Evolutionary conservation across 2,888 invertebrate genomes (phyloP).

Genomic region (Branchipolynoe longqiensis): DNA sequence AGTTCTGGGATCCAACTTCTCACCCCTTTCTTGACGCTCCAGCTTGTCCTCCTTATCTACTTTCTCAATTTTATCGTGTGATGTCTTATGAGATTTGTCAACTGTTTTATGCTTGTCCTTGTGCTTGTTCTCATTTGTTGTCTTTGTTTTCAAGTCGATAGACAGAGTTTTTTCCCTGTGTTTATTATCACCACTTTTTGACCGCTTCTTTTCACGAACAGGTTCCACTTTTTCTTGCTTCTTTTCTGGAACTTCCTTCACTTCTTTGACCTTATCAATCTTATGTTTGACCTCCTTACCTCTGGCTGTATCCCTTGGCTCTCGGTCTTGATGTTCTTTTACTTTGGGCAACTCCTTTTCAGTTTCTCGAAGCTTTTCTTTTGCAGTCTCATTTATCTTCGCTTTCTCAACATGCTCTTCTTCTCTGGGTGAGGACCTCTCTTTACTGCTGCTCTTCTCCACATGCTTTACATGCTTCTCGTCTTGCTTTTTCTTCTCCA

Average conservation of each 20-base stretch:
- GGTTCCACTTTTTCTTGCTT: conserved; percentile 18
- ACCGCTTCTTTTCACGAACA: background rate
- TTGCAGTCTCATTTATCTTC: conserved; percentile 4
- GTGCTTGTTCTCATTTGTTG: conserved; percentile 44
- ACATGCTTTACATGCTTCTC: conserved; percentile 41
- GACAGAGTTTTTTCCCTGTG: conserved; percentile 41
- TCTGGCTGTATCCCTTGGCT: conserved; percentile 64
- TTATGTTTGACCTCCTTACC: conserved; percentile 81
- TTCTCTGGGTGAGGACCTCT: conserved; percentile 1
- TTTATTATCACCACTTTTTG: conserved; percentile 40
- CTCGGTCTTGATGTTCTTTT: conserved; percentile 38
- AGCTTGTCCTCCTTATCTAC: conserved; percentile 14
- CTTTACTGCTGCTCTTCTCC: conserved; percentile 11
- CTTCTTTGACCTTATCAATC: conserved; percentile 28
- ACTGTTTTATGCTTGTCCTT: conserved; percentile 51
- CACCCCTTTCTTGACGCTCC: conserved; percentile 14
- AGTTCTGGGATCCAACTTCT: conserved; percentile 1
- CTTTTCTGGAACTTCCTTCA: conserved; percentile 45
- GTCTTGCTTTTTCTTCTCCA: conserved; percentile 40
- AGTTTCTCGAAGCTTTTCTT: conserved; percentile 29
- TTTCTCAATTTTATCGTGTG: conserved; percentile 33
- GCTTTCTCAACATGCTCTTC: conserved; percentile 16
- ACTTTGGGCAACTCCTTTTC: conserved; percentile 35
- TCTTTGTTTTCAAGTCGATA: conserved; percentile 42
- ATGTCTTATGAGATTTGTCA: conserved; percentile 32